phyloP scores from a whole-genome alignment of 1,140 invertebrate species.

The Nephotettix cincticeps region DNA sequence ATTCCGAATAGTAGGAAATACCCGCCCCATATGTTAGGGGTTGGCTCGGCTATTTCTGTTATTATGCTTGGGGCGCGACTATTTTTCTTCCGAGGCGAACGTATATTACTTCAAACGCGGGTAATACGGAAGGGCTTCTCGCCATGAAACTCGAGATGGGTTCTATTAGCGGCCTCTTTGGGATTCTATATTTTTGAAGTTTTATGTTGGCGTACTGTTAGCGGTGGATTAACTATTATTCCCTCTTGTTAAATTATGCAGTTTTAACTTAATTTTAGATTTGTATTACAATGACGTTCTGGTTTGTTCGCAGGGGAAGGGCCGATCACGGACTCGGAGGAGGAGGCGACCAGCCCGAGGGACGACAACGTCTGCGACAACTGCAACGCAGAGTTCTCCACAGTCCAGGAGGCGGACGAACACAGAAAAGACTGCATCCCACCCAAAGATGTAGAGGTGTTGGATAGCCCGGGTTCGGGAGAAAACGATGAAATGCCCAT shows the following conservation, averaged over 20 bases:
- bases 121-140: not conserved
- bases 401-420: slow-evolving; percentile 37
- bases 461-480: slow-evolving; percentile 6
- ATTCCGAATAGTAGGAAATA: slow-evolving; percentile 27
- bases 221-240: no score
- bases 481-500: slow-evolving; percentile 29
- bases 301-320: slow-evolving; percentile 36
- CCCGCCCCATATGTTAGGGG: slow-evolving; percentile 18
- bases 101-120: slow-evolving; percentile 19
- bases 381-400: slow-evolving; percentile 39
- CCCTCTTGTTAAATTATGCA: no score
- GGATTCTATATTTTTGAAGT: no score
- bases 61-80: slow-evolving; percentile 15
- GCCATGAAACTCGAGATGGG: not conserved
- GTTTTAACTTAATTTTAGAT: not conserved
- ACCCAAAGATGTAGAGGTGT: slow-evolving; percentile 19
- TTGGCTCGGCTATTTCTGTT: slow-evolving; percentile 19
- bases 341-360: slow-evolving; percentile 31
- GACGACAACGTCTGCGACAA: slow-evolving; percentile 33
- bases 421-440: slow-evolving; percentile 39
- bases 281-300: not conserved
- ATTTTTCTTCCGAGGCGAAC: slow-evolving; percentile 5
- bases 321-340: slow-evolving; percentile 36
- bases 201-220: no score
- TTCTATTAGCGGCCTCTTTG: not conserved